These are phyloP conservation scores for Apis cerana DNA, from an alignment of 1,140 invertebrate genomes.

Conservation along the genomic window DNA sequence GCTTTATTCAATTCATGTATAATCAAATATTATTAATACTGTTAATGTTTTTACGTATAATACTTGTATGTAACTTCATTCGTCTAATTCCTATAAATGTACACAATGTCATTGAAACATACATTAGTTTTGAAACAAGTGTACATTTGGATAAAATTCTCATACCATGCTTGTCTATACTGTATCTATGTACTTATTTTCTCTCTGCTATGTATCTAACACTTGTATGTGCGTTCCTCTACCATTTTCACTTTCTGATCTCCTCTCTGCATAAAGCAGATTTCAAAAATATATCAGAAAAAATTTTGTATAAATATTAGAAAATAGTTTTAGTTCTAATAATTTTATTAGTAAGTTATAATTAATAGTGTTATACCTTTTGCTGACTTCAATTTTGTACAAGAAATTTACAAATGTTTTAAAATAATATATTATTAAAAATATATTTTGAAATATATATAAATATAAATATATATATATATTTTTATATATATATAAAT, in stretches of 20 bases:
- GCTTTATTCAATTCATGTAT: background rate
- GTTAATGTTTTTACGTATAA: background rate
- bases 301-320: constrained; percentile 68
- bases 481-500: background rate
- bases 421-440: background rate
- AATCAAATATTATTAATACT: background rate
- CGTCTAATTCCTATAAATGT: constrained; percentile 6
- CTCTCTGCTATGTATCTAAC: constrained; percentile 78
- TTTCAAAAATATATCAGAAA: constrained; percentile 51
- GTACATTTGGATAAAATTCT: constrained; percentile 72
- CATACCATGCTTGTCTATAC: constrained; percentile 78
- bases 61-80: background rate
- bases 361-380: constrained; percentile 49
- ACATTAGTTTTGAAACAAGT: constrained; percentile 72
- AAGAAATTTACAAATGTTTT: background rate
- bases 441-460: background rate
- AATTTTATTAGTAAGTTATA: constrained; percentile 48
- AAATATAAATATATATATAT: background rate
- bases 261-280: constrained; percentile 61
- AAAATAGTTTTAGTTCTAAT: constrained; percentile 64
- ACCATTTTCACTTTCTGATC: constrained; percentile 70
- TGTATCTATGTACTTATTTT: constrained; percentile 78
- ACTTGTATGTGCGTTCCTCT: constrained; percentile 78
- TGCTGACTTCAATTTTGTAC: constrained; percentile 29
- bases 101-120: constrained; percentile 29